These are phyloP conservation scores for Thripadectes ignobilis DNA, from an alignment of 2,797 vertebrate genomes.

Conservation along the genomic window DNA sequence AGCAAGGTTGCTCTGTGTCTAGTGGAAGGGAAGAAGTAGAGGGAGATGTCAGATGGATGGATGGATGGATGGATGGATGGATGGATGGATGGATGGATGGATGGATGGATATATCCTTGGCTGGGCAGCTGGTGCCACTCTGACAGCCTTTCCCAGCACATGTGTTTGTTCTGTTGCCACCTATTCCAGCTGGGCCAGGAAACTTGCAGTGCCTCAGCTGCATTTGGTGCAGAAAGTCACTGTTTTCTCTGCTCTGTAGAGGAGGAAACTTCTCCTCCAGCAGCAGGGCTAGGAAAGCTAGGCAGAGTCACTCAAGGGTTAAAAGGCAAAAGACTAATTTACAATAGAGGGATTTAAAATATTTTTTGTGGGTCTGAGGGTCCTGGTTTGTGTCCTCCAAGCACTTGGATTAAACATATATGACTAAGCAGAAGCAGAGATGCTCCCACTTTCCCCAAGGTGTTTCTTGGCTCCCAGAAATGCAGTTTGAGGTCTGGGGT, in stretches of 20 bases:
- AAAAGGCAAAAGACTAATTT: background rate
- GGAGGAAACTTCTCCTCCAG: background rate
- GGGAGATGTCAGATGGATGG: background rate
- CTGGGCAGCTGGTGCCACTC: background rate
- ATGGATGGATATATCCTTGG: fast-evolving
- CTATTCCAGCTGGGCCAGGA: background rate
- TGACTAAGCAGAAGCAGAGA: background rate
- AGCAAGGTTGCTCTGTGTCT: fast-evolving
- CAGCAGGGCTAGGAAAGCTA: background rate
- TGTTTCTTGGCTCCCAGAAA: background rate
- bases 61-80: background rate
- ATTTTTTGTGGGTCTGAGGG: background rate
- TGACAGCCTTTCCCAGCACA: background rate
- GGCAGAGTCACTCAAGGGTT: background rate
- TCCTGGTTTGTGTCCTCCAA: background rate
- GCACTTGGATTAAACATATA: background rate
- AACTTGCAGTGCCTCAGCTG: background rate
- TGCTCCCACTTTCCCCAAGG: background rate
- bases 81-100: background rate
- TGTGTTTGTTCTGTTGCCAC: background rate
- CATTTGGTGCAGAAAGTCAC: background rate
- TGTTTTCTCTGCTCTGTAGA: background rate
- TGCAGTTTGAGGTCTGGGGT: background rate
- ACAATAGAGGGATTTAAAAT: background rate
- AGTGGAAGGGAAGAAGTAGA: background rate